A percentile compares a stretch with the other conserved stretches of the same genome.
Evolutionary conservation across 2,797 vertebrate species (phyloP).

Genomic region (Miichthys miiuy): DNA sequence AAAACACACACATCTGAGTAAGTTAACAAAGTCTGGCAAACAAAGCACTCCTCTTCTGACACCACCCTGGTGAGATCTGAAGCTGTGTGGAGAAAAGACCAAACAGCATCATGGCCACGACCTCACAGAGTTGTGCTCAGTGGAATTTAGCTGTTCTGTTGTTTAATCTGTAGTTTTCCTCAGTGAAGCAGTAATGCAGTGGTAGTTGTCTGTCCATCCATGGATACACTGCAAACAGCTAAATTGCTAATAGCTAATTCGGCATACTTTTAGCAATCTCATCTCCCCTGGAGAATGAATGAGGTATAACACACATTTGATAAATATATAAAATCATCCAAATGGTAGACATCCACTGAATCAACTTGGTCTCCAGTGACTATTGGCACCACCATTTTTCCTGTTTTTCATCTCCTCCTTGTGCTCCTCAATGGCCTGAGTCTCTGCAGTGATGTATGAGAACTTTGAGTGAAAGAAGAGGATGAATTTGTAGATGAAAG

Average conservation of each 20-base stretch:
- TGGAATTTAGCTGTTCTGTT: too few relatives aligned
- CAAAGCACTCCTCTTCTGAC: too few relatives aligned
- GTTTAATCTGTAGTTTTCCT: not conserved
- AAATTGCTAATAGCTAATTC: not conserved
- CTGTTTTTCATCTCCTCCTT: not conserved
- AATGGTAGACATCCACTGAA: not conserved
- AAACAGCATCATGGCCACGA: too few relatives aligned
- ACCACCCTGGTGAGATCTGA: too few relatives aligned
- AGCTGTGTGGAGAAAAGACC: too few relatives aligned
- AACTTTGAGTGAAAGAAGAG: constrained; percentile 8
- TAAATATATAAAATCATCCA: not conserved
- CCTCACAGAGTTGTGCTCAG: too few relatives aligned
- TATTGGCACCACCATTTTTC: not conserved
- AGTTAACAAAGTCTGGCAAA: too few relatives aligned
- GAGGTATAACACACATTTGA: not conserved
- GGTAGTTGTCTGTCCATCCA: not conserved
- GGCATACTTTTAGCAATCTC: not conserved
- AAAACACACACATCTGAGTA: too few relatives aligned
- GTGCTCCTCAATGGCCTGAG: not conserved
- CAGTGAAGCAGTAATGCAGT: not conserved
- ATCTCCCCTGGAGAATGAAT: too few relatives aligned
- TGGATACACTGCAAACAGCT: not conserved
- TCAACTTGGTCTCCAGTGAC: constrained; percentile 1
- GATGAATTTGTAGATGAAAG: constrained; percentile 12
- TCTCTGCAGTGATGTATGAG: constrained; percentile 16